phyloP scores from a whole-genome alignment of 2,888 invertebrate genomes.

The Xylota segnis region DNA sequence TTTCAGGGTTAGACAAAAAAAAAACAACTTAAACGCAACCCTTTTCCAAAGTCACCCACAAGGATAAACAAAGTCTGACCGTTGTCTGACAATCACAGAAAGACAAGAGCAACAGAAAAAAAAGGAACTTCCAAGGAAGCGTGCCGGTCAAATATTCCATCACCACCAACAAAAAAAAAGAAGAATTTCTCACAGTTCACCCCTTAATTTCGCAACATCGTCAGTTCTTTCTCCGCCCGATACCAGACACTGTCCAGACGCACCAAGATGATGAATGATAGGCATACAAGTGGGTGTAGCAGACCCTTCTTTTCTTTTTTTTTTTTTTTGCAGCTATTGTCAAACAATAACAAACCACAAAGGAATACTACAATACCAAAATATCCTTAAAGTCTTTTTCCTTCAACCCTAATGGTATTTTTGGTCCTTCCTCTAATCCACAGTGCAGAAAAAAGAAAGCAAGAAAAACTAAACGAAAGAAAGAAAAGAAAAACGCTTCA shows the following conservation, averaged over 20 bases:
- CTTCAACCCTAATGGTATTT: constrained; percentile 10
- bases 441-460: constrained; percentile 8
- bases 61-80: constrained; percentile 60
- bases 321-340: constrained; percentile 34
- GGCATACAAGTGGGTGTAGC: constrained; percentile 57
- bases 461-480: constrained; percentile 8
- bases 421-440: constrained; percentile 33
- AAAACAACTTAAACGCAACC: constrained; percentile 48
- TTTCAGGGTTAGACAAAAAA: constrained; percentile 29
- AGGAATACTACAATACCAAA: constrained; percentile 54
- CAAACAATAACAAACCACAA: constrained; percentile 72
- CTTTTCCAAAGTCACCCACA: constrained; percentile 42
- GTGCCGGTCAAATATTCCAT: constrained; percentile 50
- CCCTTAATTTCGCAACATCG: constrained; percentile 60
- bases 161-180: constrained; percentile 6
- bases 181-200: constrained; percentile 37
- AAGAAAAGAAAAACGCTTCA: constrained; percentile 44
- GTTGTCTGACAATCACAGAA: constrained; percentile 61
- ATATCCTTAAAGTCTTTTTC: constrained; percentile 57
- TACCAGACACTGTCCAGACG: constrained; percentile 70
- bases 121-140: constrained; percentile 31
- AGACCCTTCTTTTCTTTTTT: constrained; percentile 15
- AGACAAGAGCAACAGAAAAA: constrained; percentile 17
- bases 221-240: constrained; percentile 33
- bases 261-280: constrained; percentile 72